Conservation (phyloP, 2,888 invertebrate species). For the Cordilura impudica region DNA sequence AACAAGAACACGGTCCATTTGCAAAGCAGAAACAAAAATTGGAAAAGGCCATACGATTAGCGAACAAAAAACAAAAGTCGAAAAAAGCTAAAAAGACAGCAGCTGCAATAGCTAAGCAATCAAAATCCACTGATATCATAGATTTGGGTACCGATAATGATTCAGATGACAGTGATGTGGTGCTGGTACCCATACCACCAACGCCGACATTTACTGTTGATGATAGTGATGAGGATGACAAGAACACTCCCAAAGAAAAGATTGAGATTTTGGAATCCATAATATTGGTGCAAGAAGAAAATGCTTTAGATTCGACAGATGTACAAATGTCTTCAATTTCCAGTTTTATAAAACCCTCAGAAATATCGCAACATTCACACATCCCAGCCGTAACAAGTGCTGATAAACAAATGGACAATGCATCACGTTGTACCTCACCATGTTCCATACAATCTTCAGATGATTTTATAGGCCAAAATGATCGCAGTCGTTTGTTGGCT, state of each 20-base stretch:
- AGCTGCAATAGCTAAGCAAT: constrained; percentile 39
- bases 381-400: neutral
- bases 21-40: constrained; percentile 70
- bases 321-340: constrained; percentile 62
- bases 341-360: constrained; percentile 48
- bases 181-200: constrained; percentile 71
- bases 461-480: constrained; percentile 76
- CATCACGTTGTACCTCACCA: constrained; percentile 71
- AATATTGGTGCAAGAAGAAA: constrained; percentile 67
- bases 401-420: constrained; percentile 57
- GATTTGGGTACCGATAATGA: constrained; percentile 66
- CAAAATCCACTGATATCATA: constrained; percentile 63
- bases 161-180: constrained; percentile 72
- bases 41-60: constrained; percentile 68
- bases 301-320: constrained; percentile 71
- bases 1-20: constrained; percentile 67
- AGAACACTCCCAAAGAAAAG: neutral
- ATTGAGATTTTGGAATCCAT: neutral
- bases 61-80: constrained; percentile 71
- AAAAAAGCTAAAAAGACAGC: constrained; percentile 62
- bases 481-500: constrained; percentile 70
- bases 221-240: constrained; percentile 70
- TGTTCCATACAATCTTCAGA: constrained; percentile 75
- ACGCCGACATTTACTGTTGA: constrained; percentile 72
- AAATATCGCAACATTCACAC: neutral